Conservation (phyloP, 2,113 vertebrate genomes). For the Ginglymostoma cirratum region DNA sequence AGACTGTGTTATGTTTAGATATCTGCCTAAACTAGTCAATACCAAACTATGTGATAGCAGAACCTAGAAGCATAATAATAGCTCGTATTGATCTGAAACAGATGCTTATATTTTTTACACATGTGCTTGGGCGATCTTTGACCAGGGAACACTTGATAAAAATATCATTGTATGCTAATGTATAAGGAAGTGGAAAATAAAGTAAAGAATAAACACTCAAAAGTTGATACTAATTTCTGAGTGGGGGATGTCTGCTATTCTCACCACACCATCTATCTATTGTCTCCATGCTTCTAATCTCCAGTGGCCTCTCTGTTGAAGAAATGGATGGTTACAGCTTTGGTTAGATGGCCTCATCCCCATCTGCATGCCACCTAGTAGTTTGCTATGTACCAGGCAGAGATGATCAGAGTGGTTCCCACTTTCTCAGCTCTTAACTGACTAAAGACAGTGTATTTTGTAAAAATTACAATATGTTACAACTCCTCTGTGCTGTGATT, state of each 20-base stretch:
- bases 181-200: not conserved
- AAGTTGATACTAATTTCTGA: not conserved
- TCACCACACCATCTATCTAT: not conserved
- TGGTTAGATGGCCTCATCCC: not conserved
- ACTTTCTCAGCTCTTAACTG: no score
- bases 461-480: no score
- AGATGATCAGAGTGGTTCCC: no score
- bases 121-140: not conserved
- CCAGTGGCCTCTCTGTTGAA: not conserved
- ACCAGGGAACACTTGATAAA: not conserved
- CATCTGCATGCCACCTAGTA: not conserved
- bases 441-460: no score
- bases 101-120: not conserved
- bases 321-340: not conserved
- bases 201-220: not conserved
- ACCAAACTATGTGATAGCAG: not conserved
- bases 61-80: not conserved
- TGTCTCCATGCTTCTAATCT: not conserved
- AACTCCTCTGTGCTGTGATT: no score
- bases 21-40: not conserved
- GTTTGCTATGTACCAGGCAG: no score
- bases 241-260: not conserved
- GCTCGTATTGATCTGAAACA: not conserved
- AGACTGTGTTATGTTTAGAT: not conserved
- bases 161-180: not conserved